Evolutionary conservation across 1,140 invertebrate species (phyloP).

Genomic region (Drosophila kurseongensis): DNA sequence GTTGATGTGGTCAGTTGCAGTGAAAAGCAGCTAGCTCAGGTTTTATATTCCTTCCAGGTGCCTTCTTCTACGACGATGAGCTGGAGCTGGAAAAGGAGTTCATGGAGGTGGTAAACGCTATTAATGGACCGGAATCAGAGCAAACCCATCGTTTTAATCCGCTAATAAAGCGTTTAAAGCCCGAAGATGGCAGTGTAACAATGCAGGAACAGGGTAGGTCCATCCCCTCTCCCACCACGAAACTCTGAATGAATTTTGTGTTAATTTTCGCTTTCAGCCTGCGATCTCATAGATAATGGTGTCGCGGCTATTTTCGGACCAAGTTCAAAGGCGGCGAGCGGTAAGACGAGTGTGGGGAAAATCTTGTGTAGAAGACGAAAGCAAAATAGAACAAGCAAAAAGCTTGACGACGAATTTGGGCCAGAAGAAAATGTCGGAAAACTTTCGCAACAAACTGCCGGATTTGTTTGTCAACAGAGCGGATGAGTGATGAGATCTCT

Average conservation of each 20-base stretch:
- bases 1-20: not conserved
- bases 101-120: slow-evolving; percentile 79
- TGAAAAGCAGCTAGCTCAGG: not conserved
- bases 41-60: slow-evolving; percentile 67
- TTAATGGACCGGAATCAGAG: slow-evolving; percentile 67
- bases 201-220: slow-evolving; percentile 68
- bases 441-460: not conserved
- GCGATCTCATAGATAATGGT: slow-evolving; percentile 87
- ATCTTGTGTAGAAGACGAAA: slow-evolving; percentile 58
- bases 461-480: slow-evolving; percentile 60
- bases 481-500: not conserved
- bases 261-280: slow-evolving; percentile 82
- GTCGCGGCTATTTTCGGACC: slow-evolving; percentile 93
- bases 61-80: slow-evolving; percentile 84
- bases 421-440: slow-evolving; percentile 11
- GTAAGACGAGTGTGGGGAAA: slow-evolving; percentile 45
- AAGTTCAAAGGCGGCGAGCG: slow-evolving; percentile 86
- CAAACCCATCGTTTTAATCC: slow-evolving; percentile 42
- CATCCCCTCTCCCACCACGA: no score
- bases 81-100: slow-evolving; percentile 84
- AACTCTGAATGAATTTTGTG: not conserved
- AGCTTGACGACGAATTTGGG: slow-evolving; percentile 1
- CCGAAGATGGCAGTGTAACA: slow-evolving; percentile 58
- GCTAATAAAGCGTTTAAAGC: slow-evolving; percentile 55
- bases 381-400: slow-evolving; percentile 55